Evolutionary conservation across 1,140 invertebrate genomes (phyloP), one percentile per base, ranked within the genome.

Genomic region (Oreohelix idahoensis): DNA sequence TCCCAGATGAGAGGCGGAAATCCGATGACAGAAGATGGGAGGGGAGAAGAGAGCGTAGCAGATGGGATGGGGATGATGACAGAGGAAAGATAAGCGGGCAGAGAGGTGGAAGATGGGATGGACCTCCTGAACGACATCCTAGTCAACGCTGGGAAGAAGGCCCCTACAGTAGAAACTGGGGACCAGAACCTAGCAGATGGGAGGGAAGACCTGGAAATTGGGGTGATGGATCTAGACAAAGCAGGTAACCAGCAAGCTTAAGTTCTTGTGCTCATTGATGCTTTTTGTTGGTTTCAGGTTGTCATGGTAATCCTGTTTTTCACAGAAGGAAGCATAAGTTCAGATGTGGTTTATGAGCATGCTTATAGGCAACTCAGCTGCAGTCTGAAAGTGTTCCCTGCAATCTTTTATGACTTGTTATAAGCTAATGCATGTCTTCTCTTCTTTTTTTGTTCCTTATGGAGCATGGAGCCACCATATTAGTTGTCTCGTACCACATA

Each of bases 21-120:
- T 74, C 71, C 1, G 77, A 66, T 20, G 77, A 79, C 20, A 13
- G 66, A 35, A 71, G 38, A 38, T 49, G 79, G 79, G 69, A 80
- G 38, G 51, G 51, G 26, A 58, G 63, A 38, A 39, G 79, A 36
- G 79, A 80, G 23, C 39, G 51, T 4, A 70, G 69, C n/a, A 71
- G 63, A 15, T 49, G 63, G 79, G 79, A 71, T 49, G 66, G 32
- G 13, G 63, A 71, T 26, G 39, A 39, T 15, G 66, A 71, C 5
- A 70, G 79, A 32, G 39, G 42, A 2, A 71, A 53, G 39, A 0
- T 66, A 71, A 71, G 79, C 42, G 38, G 77, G 11, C 17, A 4
- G 39, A 79, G 35, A 15, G 58, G 4, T 36, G 79, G 79, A 13
- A 32, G 79, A 45, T 49, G 77, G 63, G n/a, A 71, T 42, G 79